phyloP scores from a whole-genome alignment of 2,797 vertebrate species.

The Ciconia nigra region DNA sequence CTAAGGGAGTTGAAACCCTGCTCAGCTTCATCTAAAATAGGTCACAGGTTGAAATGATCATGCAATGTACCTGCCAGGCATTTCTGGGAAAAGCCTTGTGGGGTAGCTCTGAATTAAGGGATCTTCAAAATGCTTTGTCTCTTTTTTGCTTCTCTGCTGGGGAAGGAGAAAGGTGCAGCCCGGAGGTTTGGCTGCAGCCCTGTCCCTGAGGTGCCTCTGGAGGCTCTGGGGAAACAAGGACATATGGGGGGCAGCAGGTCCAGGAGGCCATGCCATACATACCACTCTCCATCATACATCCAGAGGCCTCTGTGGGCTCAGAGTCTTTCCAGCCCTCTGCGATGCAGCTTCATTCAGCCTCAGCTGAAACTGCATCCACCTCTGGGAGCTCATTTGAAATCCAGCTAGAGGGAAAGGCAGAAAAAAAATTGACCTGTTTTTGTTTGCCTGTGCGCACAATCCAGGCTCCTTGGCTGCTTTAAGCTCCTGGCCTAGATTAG shows the following conservation, averaged over 20 bases:
- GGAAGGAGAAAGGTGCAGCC: background rate
- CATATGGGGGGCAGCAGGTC: fast-evolving
- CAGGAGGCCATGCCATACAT: background rate
- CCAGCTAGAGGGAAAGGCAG: background rate
- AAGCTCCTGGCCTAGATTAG: background rate
- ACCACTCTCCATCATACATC: background rate
- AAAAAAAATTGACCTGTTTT: background rate
- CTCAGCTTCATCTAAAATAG: background rate
- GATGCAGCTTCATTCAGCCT: background rate
- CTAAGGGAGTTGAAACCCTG: background rate
- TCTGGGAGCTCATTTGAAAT: background rate
- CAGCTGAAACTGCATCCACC: background rate
- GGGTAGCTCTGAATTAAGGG: too few relatives aligned
- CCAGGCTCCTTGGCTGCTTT: background rate
- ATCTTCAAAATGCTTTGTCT: background rate
- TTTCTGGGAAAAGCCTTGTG: background rate
- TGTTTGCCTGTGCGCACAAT: background rate
- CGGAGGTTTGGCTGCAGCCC: background rate
- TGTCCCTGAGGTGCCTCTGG: fast-evolving
- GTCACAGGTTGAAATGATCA: background rate
- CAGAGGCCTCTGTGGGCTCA: background rate
- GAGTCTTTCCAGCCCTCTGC: background rate
- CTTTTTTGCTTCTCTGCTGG: background rate
- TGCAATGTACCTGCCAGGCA: background rate
- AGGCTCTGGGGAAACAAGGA: background rate